Evolutionary conservation across 2,797 vertebrate species (phyloP).

Genomic region (Sphaeramia orbicularis): DNA sequence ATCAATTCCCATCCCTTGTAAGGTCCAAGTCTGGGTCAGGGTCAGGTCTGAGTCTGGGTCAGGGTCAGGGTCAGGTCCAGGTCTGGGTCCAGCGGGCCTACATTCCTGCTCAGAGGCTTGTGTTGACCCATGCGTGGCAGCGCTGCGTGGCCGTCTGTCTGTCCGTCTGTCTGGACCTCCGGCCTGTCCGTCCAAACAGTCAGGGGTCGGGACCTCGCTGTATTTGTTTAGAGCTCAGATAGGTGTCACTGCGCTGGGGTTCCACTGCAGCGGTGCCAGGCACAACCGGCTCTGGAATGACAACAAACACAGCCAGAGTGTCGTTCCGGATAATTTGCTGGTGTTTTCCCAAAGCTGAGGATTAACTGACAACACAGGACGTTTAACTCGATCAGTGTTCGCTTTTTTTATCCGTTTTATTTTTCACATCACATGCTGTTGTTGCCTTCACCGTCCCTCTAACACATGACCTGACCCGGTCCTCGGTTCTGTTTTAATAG

Average conservation of each 20-base stretch:
- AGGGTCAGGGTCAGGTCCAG: constrained; percentile 47
- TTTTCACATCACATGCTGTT: constrained; percentile 55
- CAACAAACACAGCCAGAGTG: constrained; percentile 75
- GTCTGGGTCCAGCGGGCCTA: constrained; percentile 58
- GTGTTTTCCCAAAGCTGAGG: constrained; percentile 62
- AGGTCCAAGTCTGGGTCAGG: too few relatives aligned
- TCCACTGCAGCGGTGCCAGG: constrained; percentile 78
- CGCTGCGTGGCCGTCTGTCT: constrained; percentile 77
- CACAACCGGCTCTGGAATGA: constrained; percentile 83
- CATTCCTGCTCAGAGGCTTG: constrained; percentile 89
- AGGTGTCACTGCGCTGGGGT: constrained; percentile 83
- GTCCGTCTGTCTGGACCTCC: constrained; percentile 89
- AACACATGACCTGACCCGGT: constrained; percentile 24
- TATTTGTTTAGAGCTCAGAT: constrained; percentile 89
- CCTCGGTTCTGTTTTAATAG: constrained; percentile 44
- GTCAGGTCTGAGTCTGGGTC: neutral
- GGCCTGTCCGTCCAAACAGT: constrained; percentile 91
- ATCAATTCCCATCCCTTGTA: too few relatives aligned
- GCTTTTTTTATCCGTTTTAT: constrained; percentile 44
- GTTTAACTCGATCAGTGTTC: constrained; percentile 69
- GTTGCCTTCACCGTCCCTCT: constrained; percentile 23
- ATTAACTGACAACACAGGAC: constrained; percentile 68
- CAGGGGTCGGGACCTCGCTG: constrained; percentile 87
- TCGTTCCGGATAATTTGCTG: constrained; percentile 77
- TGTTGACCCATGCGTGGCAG: constrained; percentile 81